Conservation (phyloP, 2,797 vertebrate genomes). For the Enteromius thamalakanensis region DNA sequence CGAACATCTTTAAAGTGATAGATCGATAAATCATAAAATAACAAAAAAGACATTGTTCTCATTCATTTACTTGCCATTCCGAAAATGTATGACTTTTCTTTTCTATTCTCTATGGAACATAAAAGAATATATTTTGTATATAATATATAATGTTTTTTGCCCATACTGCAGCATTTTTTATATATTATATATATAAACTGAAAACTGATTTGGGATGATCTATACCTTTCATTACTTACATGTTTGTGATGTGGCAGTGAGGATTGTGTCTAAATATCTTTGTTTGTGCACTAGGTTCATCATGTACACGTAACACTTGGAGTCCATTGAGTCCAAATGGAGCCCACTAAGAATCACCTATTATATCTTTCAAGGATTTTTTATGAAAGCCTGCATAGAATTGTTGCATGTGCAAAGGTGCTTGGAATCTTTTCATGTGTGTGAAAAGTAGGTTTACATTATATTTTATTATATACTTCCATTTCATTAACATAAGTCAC, state of each 20-base stretch:
- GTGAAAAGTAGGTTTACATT: neutral
- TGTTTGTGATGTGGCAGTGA: neutral
- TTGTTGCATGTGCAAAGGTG: neutral
- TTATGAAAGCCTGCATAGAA: neutral
- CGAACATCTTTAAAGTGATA: neutral
- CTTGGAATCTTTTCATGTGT: neutral
- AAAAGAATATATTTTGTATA: neutral
- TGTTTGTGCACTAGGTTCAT: neutral
- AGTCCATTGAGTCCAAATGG: neutral
- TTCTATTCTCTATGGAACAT: neutral
- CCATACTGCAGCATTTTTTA: neutral
- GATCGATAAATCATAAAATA: neutral
- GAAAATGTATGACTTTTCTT: neutral
- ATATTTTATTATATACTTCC: neutral
- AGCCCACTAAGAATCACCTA: neutral
- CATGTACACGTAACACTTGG: neutral
- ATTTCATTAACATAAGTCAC: neutral
- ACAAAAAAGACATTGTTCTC: neutral
- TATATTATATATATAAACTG: no score
- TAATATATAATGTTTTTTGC: neutral
- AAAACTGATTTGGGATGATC: neutral
- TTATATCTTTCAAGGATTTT: conserved; percentile 12
- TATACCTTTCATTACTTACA: neutral
- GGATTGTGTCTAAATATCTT: neutral
- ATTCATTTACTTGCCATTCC: neutral